Conservation (phyloP, 2,113 vertebrate species). For the Spea bombifrons region DNA sequence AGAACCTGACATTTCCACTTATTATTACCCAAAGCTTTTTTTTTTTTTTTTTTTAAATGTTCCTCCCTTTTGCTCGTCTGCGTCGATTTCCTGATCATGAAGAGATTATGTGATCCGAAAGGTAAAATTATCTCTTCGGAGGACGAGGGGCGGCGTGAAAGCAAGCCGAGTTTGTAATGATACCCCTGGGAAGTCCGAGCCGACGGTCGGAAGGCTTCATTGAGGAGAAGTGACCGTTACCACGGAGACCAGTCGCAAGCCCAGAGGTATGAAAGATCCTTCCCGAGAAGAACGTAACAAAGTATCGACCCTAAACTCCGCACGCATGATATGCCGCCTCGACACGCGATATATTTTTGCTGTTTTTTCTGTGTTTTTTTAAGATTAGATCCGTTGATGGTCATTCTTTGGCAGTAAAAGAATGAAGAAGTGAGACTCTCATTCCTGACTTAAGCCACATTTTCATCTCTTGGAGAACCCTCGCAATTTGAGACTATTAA, state of each 20-base stretch:
- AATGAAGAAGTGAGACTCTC: not conserved
- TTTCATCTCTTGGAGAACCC: too few relatives aligned
- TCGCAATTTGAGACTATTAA: too few relatives aligned
- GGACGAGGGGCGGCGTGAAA: constrained; percentile 63
- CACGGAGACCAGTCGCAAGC: constrained; percentile 48
- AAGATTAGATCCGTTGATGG: not conserved
- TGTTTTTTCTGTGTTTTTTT: not conserved
- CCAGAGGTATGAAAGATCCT: constrained; percentile 50
- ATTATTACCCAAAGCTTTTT: constrained; percentile 28
- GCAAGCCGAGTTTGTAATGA: constrained; percentile 57
- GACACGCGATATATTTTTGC: not conserved
- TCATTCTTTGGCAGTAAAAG: not conserved
- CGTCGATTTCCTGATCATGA: constrained; percentile 58
- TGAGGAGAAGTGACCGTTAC: constrained; percentile 50
- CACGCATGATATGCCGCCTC: not conserved
- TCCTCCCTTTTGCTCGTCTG: not conserved
- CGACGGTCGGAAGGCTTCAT: constrained; percentile 49
- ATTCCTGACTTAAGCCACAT: too few relatives aligned
- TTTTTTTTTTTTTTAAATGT: not conserved
- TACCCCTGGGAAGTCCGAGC: constrained; percentile 70
- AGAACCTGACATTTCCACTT: not conserved
- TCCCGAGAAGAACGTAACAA: not conserved
- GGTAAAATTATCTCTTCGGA: constrained; percentile 65
- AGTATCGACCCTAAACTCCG: not conserved
- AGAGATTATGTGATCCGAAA: constrained; percentile 61